These are phyloP conservation scores for Pseudorasbora parva DNA, from an alignment of 2,113 vertebrate genomes.

Conservation along the genomic window DNA sequence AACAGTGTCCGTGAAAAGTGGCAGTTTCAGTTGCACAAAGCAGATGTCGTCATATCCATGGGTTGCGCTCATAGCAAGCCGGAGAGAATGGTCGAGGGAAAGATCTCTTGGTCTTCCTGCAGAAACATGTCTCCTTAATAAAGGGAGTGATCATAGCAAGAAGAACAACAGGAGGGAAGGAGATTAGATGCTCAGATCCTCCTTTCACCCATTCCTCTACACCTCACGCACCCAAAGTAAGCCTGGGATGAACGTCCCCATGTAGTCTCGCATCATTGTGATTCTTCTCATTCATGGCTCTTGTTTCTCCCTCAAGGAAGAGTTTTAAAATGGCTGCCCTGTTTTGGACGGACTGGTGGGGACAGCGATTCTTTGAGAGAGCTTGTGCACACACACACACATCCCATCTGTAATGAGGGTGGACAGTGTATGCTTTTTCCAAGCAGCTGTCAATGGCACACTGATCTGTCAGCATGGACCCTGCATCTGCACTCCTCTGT, in stretches of 20 bases:
- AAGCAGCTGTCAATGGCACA: slow-evolving; percentile 61
- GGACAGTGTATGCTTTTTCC: slow-evolving; percentile 55
- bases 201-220: slow-evolving; percentile 19
- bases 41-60: background rate
- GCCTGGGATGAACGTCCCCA: slow-evolving; percentile 1
- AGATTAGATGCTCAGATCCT: slow-evolving; percentile 28
- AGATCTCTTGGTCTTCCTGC: slow-evolving; percentile 32
- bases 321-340: slow-evolving; percentile 43
- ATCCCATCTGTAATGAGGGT: slow-evolving; percentile 47
- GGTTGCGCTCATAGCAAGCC: background rate
- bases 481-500: slow-evolving; percentile 60
- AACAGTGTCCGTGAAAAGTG: background rate
- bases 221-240: slow-evolving; percentile 12
- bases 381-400: slow-evolving; percentile 24
- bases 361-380: slow-evolving; percentile 51
- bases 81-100: background rate
- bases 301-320: slow-evolving; percentile 37
- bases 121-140: slow-evolving; percentile 43
- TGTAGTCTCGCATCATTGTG: slow-evolving; percentile 41
- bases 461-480: slow-evolving; percentile 61
- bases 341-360: slow-evolving; percentile 35
- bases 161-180: slow-evolving; percentile 28
- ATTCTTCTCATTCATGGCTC: slow-evolving; percentile 30
- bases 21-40: background rate
- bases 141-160: slow-evolving; percentile 24